Conservation (phyloP, 1,140 invertebrate genomes). For the Drosophila oshimai region DNA sequence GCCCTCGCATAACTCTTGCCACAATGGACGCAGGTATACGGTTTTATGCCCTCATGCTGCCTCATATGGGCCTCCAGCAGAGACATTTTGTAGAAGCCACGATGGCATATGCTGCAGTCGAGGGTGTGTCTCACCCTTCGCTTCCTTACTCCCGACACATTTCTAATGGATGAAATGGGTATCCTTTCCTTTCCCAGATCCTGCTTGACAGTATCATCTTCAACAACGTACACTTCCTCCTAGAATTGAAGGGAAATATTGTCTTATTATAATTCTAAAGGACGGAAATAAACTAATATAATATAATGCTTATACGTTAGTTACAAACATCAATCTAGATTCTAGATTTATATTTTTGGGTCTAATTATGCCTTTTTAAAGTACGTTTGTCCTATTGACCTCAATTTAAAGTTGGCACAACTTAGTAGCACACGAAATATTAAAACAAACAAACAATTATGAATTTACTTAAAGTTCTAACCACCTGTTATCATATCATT, state of each 20-base stretch:
- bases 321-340: too few species aligned
- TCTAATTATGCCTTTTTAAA: background rate
- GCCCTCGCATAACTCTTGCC: conserved; percentile 40
- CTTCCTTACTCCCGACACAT: background rate
- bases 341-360: too few species aligned
- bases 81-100: conserved; percentile 57
- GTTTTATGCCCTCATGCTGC: conserved; percentile 48
- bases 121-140: conserved; percentile 39
- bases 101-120: conserved; percentile 43
- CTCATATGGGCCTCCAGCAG: conserved; percentile 60
- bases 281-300: too few species aligned
- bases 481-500: background rate
- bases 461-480: background rate
- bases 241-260: background rate
- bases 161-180: background rate
- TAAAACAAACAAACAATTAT: background rate
- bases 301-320: too few species aligned
- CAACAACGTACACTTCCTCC: conserved; percentile 65
- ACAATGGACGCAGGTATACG: conserved; percentile 53
- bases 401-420: too few species aligned
- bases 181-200: conserved; percentile 28
- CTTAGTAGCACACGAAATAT: too few species aligned
- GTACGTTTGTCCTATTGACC: background rate
- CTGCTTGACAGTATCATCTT: conserved; percentile 36
- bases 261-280: background rate